A percentile compares a stretch with the other conserved stretches of the same genome.
Evolutionary conservation across 2,113 vertebrate species (phyloP).

Genomic region (Lynx canadensis): DNA sequence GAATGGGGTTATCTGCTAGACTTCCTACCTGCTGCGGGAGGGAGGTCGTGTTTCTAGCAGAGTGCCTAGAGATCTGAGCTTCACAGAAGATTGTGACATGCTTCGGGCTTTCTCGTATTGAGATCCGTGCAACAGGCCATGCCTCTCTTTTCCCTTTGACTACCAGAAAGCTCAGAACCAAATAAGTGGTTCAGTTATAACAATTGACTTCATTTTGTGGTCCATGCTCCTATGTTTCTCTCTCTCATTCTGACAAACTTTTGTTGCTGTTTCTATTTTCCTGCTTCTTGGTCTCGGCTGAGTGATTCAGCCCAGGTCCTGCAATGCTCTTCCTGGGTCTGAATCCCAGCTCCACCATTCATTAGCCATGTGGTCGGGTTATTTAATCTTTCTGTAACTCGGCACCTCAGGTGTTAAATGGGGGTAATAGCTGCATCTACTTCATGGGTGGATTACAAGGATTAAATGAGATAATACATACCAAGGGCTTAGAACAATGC

Average conservation of each 20-base stretch:
- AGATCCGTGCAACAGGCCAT: not conserved
- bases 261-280: not conserved
- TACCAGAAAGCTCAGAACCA: not conserved
- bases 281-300: not conserved
- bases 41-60: not conserved
- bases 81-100: fast-evolving
- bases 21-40: not conserved
- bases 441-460: not conserved
- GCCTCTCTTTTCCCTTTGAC: not conserved
- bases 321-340: not conserved
- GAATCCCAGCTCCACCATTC: not conserved
- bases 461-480: not conserved
- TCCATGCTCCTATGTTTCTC: not conserved
- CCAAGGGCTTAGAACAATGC: not conserved
- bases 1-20: not conserved
- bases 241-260: not conserved
- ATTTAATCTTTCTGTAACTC: not conserved
- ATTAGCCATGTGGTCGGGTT: not conserved
- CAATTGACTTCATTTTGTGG: not conserved
- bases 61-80: not conserved
- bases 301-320: not conserved
- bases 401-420: not conserved
- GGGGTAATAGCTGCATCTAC: not conserved
- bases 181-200: not conserved
- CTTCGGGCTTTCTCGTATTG: not conserved